Percentiles rank a stretch among this genome's conserved stretches.
Evolutionary conservation across 2,797 vertebrate genomes (phyloP).

Genomic region (Toxotes lorentzi): DNA sequence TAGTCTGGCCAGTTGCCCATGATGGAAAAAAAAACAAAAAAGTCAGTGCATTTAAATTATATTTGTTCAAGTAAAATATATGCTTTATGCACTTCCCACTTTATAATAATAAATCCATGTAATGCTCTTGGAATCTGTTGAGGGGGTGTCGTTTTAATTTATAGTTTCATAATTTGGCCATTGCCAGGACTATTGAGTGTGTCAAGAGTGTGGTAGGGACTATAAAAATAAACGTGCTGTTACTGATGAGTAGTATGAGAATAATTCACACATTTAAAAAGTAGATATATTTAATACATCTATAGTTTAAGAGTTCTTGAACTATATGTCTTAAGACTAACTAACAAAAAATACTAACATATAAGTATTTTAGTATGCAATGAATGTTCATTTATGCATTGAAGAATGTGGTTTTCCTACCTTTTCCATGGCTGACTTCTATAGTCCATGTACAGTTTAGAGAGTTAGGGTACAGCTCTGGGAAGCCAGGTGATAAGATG

Average conservation of each 20-base stretch:
- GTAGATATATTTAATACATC: not conserved
- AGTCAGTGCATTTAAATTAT: constrained; percentile 30
- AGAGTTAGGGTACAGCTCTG: constrained; percentile 97
- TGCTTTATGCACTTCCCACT: constrained; percentile 13
- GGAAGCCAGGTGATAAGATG: constrained; percentile 97
- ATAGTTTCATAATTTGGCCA: constrained; percentile 33
- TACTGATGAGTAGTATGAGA: not conserved
- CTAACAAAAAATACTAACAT: too few relatives aligned
- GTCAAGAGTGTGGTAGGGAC: not conserved
- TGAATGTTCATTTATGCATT: not conserved
- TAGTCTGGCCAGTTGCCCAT: constrained; percentile 29
- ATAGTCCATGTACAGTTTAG: constrained; percentile 99
- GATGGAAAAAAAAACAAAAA: not conserved
- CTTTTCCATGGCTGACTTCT: constrained; percentile 97
- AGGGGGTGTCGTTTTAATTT: constrained; percentile 18
- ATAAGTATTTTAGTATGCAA: not conserved
- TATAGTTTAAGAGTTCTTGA: not conserved
- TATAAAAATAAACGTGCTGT: not conserved
- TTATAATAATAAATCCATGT: constrained; percentile 36
- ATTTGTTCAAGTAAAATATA: constrained; percentile 32
- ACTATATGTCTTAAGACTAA: not conserved
- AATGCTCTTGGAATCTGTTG: constrained; percentile 34
- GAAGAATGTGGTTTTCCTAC: constrained; percentile 51
- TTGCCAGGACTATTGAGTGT: constrained; percentile 10
- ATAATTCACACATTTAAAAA: not conserved